Evolutionary conservation across 2,797 vertebrate species (phyloP), one percentile per base, ranked within the genome.

Genomic region (Lemur catta): DNA sequence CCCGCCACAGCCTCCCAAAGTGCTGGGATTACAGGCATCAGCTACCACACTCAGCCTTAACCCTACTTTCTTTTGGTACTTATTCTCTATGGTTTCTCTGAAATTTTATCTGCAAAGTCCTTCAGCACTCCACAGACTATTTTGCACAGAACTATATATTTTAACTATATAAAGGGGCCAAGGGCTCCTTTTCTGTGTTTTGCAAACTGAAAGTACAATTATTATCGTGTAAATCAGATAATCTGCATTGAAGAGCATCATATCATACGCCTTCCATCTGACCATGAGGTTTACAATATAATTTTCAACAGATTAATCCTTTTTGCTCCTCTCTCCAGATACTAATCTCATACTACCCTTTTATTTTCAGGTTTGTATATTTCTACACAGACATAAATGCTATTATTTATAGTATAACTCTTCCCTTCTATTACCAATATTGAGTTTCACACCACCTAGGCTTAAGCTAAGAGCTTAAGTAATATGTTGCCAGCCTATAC

Each of bases 71-170:
- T 89, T 93, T 55, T 55, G 41, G 7, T 82, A 82, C 9, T 65
- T 80, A 52, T 41, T 74, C 65, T 55, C 28, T 78, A 89, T 11
- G 11, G 22, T 81, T 93, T 88, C n/a, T 89, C 55, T 93, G 63
- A 94, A 92, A 94, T 52, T 90, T 76, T 81, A 91, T n/a, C 72
- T 93, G 4, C 50, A 65, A 91, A 82, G 4, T 78, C 33, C 18
- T 90, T 90, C 3, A 43, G 38, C 33, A 89, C 28, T 85, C 30
- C 38, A 50, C 30, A 22, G 6, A 43, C 8, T 86, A 59, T 76
- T 92, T 55, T 93, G 18, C 33, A 91, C 30, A 86, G 33, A 11
- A 63, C 6, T 59, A 6, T 65, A 41, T 46, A 72, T 94, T 88
- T 95, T 57, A 92, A 84, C 24, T 92, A 13, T 12, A 74, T 12